phyloP scores from a whole-genome alignment of 2,888 invertebrate genomes.

The Onthophagus sagittarius region DNA sequence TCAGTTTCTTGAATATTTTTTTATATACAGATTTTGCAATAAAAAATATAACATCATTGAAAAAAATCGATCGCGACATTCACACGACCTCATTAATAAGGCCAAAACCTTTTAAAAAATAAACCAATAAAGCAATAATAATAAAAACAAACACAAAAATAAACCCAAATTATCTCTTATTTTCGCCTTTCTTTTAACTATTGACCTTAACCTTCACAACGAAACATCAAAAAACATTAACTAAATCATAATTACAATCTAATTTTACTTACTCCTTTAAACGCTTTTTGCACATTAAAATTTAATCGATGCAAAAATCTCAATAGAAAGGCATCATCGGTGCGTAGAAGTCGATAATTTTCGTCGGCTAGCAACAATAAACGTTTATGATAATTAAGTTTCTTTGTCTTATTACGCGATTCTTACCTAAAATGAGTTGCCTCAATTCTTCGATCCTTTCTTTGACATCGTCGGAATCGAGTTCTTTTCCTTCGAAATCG shows the following conservation, averaged over 20 bases:
- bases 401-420: not conserved
- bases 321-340: constrained; percentile 40
- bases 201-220: too few species aligned
- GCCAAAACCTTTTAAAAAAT: too few species aligned
- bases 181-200: too few species aligned
- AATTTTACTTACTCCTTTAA: constrained; percentile 36
- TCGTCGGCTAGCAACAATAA: constrained; percentile 34
- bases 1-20: too few species aligned
- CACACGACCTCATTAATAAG: too few species aligned
- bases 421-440: constrained; percentile 26
- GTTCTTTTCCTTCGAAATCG: constrained; percentile 25
- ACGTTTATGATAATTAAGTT: not conserved
- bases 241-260: too few species aligned
- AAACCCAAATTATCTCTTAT: not conserved
- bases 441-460: constrained; percentile 26
- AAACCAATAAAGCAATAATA: not conserved
- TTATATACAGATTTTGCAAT: too few species aligned
- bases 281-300: constrained; percentile 42
- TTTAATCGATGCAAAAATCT: constrained; percentile 40
- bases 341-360: constrained; percentile 34
- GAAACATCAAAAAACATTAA: too few species aligned
- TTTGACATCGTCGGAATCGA: constrained; percentile 26
- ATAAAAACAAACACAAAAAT: not conserved
- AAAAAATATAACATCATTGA: too few species aligned
- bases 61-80: too few species aligned